A percentile compares a stretch with the other conserved stretches of the same genome.
Evolutionary conservation across 2,888 invertebrate species (phyloP).

Genomic region (Drosophila tanythrix): DNA sequence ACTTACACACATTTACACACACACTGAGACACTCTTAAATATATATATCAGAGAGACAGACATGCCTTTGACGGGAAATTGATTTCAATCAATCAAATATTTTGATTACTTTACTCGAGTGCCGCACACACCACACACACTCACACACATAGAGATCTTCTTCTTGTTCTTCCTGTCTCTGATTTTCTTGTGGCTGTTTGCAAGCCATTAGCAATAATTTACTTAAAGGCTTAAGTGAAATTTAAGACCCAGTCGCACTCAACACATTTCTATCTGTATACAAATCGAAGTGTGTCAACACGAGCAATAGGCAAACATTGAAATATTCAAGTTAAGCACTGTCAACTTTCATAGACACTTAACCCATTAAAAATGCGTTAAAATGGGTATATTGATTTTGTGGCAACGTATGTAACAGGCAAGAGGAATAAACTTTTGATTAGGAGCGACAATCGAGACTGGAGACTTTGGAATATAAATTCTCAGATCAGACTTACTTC

Average conservation of each 20-base stretch:
- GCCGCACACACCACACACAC: constrained; percentile 33
- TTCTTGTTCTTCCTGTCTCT: constrained; percentile 12
- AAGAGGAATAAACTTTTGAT: not conserved
- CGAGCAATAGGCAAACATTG: constrained; percentile 18
- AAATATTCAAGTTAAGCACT: constrained; percentile 16
- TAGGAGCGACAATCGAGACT: not conserved
- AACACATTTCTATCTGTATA: constrained; percentile 17
- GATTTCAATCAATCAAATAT: constrained; percentile 84
- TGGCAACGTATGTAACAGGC: not conserved
- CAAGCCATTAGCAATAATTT: constrained; percentile 76
- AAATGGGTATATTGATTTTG: not conserved
- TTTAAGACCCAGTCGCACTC: constrained; percentile 56
- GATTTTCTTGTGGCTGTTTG: constrained; percentile 51
- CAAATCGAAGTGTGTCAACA: not conserved
- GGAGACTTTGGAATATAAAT: not conserved
- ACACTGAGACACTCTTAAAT: constrained; percentile 3
- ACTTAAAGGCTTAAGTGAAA: constrained; percentile 71
- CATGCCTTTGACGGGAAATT: constrained; percentile 82
- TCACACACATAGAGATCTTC: constrained; percentile 17
- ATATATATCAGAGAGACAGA: constrained; percentile 9
- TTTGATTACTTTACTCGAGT: constrained; percentile 80
- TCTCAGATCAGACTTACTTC: not conserved
- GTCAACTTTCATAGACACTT: constrained; percentile 1
- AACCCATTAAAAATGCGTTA: not conserved
- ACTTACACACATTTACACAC: constrained; percentile 18